Base-by-base conservation (phyloP, 35 echinoderm and acorn worm species). In the Acanthaster planci region DNA sequence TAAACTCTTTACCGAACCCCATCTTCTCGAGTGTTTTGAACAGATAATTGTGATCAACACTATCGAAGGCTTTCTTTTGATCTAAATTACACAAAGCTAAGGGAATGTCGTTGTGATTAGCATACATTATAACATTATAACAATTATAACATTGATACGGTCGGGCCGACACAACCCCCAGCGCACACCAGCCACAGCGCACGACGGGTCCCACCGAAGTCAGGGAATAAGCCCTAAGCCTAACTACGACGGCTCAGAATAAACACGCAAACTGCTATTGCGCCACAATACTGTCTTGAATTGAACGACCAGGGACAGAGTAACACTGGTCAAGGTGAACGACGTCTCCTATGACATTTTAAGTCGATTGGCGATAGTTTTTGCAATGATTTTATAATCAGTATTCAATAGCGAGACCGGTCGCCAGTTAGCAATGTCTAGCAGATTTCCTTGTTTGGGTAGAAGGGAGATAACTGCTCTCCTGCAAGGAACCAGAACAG, bases 391-490 rank as follows among this genome's bases (percentile, higher is more conserved):
- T 47, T 47, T 47, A 47, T 47, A 47, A 47, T 47, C 42, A 47
- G 57, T 60, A 30, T 60, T 60, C 0, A 60, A 30, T 8, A 60
- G 57, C 5, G 82, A 84, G 6, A 84, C 82, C 31, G 54, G 82
- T 8, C 82, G 51, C 82, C 82, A 84, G 27, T 84, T 84, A n/a
- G 53, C 51, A 38, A 84, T 84, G 27, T 84, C 82, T 60, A 35
- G 23, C 7, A 84, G 82, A 37, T 84, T 54, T 60, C 82, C 82
- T 37, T 84, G 54, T 36, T 84, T 84, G 26, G 82, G 82, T 12
- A 84, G 54, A 27, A 84, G 82, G 19, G 82, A 59, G 37, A 84
- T 84, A 8, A 84, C 82, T 30, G 82, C 56, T 44, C 82, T 84
- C 26, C 55, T 52, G 56, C 54, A 67, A 37, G 26, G 31, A 37